A percentile compares a stretch with the other conserved stretches of the same genome.
Evolutionary conservation across 2,888 invertebrate species (phyloP).

Genomic region (Luffia ferchaultella): DNA sequence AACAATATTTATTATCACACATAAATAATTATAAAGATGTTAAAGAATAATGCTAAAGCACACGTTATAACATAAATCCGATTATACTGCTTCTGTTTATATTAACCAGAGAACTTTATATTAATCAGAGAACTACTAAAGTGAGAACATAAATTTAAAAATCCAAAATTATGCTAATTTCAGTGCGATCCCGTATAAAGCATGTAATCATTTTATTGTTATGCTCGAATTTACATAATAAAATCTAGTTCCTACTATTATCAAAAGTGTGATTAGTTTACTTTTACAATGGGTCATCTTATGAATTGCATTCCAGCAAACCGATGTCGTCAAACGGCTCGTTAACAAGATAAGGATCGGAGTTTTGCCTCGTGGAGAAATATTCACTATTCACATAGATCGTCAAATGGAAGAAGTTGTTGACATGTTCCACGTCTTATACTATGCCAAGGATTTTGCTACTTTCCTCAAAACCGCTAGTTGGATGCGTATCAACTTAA

Average conservation of each 20-base stretch:
- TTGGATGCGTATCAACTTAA: constrained; percentile 59
- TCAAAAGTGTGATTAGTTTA: too few species aligned
- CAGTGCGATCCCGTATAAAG: neutral
- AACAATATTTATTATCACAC: neutral
- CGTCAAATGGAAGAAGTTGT: constrained; percentile 59
- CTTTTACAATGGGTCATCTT: neutral
- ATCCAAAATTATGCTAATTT: too few species aligned
- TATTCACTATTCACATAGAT: constrained; percentile 56
- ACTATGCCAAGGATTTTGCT: constrained; percentile 59
- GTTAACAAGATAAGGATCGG: constrained; percentile 59
- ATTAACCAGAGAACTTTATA: too few species aligned
- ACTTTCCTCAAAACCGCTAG: constrained; percentile 57
- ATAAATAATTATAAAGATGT: too few species aligned
- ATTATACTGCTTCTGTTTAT: too few species aligned
- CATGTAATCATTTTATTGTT: neutral
- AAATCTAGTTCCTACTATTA: neutral
- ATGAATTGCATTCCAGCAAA: constrained; percentile 36
- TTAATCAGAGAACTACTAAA: too few species aligned
- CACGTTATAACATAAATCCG: too few species aligned
- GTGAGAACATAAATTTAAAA: too few species aligned
- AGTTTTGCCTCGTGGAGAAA: constrained; percentile 60
- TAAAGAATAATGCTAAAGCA: too few species aligned
- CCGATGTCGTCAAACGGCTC: constrained; percentile 66
- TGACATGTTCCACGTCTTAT: constrained; percentile 59
- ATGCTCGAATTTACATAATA: neutral